A percentile compares a stretch with the other conserved stretches of the same genome.
phyloP scores from a whole-genome alignment of 1,140 invertebrate genomes.

The Tyrophagus putrescentiae region DNA sequence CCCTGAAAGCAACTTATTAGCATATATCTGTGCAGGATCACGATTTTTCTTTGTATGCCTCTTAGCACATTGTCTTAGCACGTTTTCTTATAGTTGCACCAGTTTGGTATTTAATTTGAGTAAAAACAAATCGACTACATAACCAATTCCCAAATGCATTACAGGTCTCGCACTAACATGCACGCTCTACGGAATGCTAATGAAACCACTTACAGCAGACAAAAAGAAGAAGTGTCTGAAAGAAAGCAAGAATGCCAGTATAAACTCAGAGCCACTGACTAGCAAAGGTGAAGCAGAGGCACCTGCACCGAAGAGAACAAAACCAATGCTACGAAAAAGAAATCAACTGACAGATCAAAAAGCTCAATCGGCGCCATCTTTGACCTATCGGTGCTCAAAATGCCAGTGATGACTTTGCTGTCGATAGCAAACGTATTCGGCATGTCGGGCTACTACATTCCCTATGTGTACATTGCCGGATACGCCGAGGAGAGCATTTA shows the following conservation, averaged over 20 bases:
- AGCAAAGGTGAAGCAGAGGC: too few species aligned
- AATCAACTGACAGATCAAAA: slow-evolving; percentile 3
- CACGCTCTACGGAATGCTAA: slow-evolving; percentile 76
- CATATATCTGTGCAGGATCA: too few species aligned
- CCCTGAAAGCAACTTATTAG: too few species aligned
- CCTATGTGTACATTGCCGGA: slow-evolving; percentile 70
- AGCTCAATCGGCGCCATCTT: background rate
- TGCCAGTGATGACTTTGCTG: slow-evolving; percentile 73
- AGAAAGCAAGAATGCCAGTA: background rate
- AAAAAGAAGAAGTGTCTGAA: background rate
- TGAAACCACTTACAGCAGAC: slow-evolving; percentile 71
- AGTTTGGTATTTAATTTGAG: background rate
- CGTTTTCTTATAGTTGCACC: too few species aligned
- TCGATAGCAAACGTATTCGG: slow-evolving; percentile 87
- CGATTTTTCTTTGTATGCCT: too few species aligned
- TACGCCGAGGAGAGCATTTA: slow-evolving; percentile 51
- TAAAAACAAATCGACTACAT: background rate
- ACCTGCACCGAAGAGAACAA: too few species aligned
- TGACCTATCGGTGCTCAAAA: slow-evolving; percentile 15
- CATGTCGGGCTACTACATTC: slow-evolving; percentile 83
- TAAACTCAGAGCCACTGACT: too few species aligned
- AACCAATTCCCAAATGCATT: background rate
- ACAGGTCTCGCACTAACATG: slow-evolving; percentile 75
- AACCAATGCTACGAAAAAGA: background rate
- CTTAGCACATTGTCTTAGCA: too few species aligned